Evolutionary conservation across 1,140 invertebrate species (phyloP).

Genomic region (Heliconius eleuchia): DNA sequence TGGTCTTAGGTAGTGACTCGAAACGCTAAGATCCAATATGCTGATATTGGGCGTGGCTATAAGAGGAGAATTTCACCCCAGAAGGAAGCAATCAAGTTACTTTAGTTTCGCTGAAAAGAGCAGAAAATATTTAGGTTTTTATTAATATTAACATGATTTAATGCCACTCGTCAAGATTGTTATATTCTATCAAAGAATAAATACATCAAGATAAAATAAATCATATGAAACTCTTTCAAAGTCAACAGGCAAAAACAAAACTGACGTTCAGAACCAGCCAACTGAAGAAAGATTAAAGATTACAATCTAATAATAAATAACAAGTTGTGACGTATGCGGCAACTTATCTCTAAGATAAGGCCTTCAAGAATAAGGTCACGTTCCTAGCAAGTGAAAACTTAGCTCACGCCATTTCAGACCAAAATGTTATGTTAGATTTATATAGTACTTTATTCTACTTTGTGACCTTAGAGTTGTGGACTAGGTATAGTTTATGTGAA

Average conservation of each 20-base stretch:
- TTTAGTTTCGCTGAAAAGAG: no score
- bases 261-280: not conserved
- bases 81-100: no score
- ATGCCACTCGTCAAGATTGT: no score
- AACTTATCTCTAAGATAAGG: not conserved
- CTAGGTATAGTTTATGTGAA: not conserved
- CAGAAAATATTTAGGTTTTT: no score
- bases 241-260: not conserved
- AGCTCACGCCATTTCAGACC: not conserved
- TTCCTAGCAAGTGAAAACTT: not conserved
- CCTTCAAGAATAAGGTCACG: not conserved
- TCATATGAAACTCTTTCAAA: not conserved
- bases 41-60: no score
- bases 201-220: not conserved
- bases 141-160: no score
- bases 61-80: no score
- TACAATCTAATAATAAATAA: conserved; percentile 3
- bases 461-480: not conserved
- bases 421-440: conserved; percentile 5
- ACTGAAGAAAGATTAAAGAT: conserved; percentile 1
- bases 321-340: not conserved
- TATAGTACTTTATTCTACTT: conserved; percentile 1
- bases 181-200: not conserved
- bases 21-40: no score
- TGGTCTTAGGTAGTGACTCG: no score